These are phyloP conservation scores for Ophion ventricosus DNA, from an alignment of 2,888 invertebrate species.

Conservation along the genomic window DNA sequence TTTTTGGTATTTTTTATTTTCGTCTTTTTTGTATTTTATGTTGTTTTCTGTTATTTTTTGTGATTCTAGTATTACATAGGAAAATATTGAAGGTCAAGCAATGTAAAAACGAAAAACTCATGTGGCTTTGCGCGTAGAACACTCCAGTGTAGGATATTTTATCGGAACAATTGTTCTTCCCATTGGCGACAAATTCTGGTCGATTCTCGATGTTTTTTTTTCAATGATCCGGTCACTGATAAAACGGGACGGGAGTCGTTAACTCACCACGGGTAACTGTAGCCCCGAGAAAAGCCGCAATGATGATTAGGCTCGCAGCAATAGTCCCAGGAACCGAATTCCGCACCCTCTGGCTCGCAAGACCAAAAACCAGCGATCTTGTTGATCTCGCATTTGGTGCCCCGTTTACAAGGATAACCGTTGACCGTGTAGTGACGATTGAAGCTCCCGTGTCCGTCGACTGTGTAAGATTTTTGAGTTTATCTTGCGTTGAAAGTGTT, in stretches of 20 bases:
- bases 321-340: constrained; percentile 91
- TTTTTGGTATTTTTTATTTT: no score
- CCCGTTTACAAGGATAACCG: constrained; percentile 90
- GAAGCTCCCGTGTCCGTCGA: constrained; percentile 85
- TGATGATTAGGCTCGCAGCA: constrained; percentile 93
- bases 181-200: background rate
- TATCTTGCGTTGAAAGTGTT: background rate
- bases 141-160: no score
- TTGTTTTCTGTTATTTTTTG: no score
- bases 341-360: constrained; percentile 91
- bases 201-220: background rate
- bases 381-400: constrained; percentile 89
- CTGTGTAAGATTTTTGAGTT: constrained; percentile 71
- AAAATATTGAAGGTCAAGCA: no score
- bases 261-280: constrained; percentile 91
- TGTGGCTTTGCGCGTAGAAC: no score
- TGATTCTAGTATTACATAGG: no score
- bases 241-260: no score
- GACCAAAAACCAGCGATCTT: constrained; percentile 92
- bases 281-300: constrained; percentile 93
- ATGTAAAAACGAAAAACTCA: no score
- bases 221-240: background rate
- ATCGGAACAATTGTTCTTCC: no score
- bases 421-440: constrained; percentile 91
- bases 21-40: no score